These are phyloP conservation scores for Drosophila bunnanda DNA, from an alignment of 2,888 invertebrate species.

Conservation along the genomic window DNA sequence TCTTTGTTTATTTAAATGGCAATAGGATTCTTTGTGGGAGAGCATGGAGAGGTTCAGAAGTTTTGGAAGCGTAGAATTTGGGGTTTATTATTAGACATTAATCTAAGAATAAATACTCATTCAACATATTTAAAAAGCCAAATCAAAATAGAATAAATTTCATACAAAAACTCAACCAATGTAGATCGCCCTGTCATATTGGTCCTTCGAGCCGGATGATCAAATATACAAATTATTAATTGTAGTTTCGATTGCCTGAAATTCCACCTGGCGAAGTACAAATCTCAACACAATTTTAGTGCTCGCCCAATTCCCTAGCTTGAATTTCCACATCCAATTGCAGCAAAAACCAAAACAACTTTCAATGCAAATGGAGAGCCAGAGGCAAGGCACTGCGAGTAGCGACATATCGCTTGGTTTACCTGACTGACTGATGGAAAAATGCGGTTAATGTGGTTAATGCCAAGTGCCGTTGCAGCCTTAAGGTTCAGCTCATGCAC, in stretches of 20 bases:
- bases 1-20: neutral
- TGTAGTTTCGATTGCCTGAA: neutral
- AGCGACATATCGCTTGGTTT: slow-evolving; percentile 51
- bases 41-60: neutral
- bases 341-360: slow-evolving; percentile 52
- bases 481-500: slow-evolving; percentile 59
- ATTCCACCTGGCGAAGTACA: neutral
- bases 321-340: slow-evolving; percentile 57
- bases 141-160: neutral
- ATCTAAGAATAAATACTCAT: too few relatives aligned
- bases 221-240: neutral
- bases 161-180: neutral
- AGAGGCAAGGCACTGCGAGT: slow-evolving; percentile 3
- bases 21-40: neutral
- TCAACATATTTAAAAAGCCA: too few relatives aligned
- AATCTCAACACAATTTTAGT: slow-evolving; percentile 25
- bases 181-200: neutral
- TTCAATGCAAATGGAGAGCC: slow-evolving; percentile 72
- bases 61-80: too few relatives aligned
- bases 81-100: too few relatives aligned
- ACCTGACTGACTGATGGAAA: slow-evolving; percentile 54
- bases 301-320: slow-evolving; percentile 9
- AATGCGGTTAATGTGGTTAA: slow-evolving; percentile 60
- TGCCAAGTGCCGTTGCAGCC: slow-evolving; percentile 31
- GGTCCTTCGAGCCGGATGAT: neutral